A percentile compares a stretch with the other conserved stretches of the same genome.
These are phyloP conservation scores for Oophaga sylvatica DNA, from an alignment of 2,797 vertebrate species.

Conservation along the genomic window DNA sequence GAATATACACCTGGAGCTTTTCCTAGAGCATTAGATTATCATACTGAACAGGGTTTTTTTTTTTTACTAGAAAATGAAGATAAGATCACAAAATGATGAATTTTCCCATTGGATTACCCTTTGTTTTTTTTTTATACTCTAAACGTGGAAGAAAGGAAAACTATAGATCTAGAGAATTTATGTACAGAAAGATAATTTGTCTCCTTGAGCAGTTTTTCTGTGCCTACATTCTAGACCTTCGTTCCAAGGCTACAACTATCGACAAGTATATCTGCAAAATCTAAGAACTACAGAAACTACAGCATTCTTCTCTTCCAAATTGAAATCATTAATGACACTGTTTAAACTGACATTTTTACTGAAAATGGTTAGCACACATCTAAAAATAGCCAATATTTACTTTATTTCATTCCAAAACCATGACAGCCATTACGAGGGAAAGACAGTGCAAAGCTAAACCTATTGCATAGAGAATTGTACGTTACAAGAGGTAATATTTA, in stretches of 20 bases:
- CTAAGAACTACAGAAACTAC: not conserved
- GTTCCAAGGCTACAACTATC: not conserved
- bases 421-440: not conserved
- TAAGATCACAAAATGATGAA: not conserved
- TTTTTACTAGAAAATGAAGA: too few species aligned
- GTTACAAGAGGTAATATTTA: not conserved
- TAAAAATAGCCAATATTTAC: constrained; percentile 31
- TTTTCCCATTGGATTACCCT: not conserved
- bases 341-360: constrained; percentile 18
- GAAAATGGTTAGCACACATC: constrained; percentile 17
- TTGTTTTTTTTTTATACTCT: not conserved
- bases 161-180: not conserved
- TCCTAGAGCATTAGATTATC: too few species aligned
- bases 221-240: not conserved
- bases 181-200: too few species aligned
- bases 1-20: too few species aligned
- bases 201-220: not conserved
- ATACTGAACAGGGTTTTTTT: too few species aligned
- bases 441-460: not conserved
- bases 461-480: not conserved
- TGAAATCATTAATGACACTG: constrained; percentile 29
- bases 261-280: constrained; percentile 26
- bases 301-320: constrained; percentile 5
- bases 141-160: not conserved
- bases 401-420: not conserved